Evolutionary conservation across 2,888 invertebrate genomes (phyloP).

Genomic region (Dasysyrphus albostriatus): DNA sequence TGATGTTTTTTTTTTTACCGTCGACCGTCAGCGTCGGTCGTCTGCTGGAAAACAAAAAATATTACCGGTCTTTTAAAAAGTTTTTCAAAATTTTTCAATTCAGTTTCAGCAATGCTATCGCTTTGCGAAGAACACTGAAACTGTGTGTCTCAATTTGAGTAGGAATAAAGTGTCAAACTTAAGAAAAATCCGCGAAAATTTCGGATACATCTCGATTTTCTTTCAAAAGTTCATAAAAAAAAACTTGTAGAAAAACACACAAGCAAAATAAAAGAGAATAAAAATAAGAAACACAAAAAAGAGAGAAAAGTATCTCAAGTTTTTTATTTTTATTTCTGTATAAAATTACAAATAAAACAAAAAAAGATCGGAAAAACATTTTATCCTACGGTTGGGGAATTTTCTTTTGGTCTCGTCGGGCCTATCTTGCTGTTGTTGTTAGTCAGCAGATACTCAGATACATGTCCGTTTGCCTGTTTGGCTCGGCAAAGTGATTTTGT

Average conservation of each 20-base stretch:
- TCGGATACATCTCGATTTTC: constrained; percentile 3
- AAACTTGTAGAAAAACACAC: constrained; percentile 10
- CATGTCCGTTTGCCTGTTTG: constrained; percentile 47
- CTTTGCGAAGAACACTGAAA: constrained; percentile 64
- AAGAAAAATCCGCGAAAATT: constrained; percentile 36
- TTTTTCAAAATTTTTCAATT: constrained; percentile 45
- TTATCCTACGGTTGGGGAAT: constrained; percentile 36
- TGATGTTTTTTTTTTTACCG: constrained; percentile 10
- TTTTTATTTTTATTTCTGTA: not conserved
- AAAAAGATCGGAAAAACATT: constrained; percentile 38
- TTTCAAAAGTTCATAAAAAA: constrained; percentile 17
- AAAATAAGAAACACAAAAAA: constrained; percentile 1
- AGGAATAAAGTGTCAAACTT: constrained; percentile 57
- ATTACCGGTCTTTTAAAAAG: constrained; percentile 39
- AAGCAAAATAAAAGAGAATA: constrained; percentile 3
- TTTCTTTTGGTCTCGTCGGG: constrained; percentile 45
- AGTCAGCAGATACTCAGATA: constrained; percentile 56
- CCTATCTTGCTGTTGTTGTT: constrained; percentile 41
- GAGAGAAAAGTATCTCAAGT: constrained; percentile 28
- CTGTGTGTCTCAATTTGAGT: constrained; percentile 53
- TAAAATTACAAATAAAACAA: constrained; percentile 15
- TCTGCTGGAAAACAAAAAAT: constrained; percentile 59
- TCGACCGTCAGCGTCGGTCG: constrained; percentile 4
- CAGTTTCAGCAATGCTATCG: constrained; percentile 73
- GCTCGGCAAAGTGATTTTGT: constrained; percentile 68